Evolutionary conservation across 2,113 vertebrate genomes (phyloP), one percentile per base, ranked within the genome.

Genomic region (Coryphaenoides rupestris): DNA sequence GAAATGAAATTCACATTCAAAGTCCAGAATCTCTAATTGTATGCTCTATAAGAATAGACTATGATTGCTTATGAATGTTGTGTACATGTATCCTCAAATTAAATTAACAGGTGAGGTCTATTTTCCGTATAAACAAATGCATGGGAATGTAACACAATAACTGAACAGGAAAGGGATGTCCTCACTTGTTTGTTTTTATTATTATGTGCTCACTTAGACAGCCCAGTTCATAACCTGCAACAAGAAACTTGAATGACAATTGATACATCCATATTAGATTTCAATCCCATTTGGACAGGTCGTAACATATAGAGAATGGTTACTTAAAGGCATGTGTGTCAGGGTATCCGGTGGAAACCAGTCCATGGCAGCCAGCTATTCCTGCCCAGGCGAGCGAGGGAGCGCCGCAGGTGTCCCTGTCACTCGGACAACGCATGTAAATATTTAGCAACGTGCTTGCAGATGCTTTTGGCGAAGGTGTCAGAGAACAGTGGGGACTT

Each of bases 401-500:
- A 84, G 60, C 65, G 62, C 19, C 75, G 82, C 90, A 82, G 87
- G 77, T 79, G 87, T 77, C 60, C 57, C 74, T 64, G 82, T 87
- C 89, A 87, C 73, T 89, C 87, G 84, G 54, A 67, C 50, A 23
- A 63, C 58, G 70, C 60, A 61, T 70, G 69, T 73, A 72, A 79
- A 83, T 75, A 80, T 81, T 79, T 60, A 70, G 55, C 66, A 84
- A 85, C 83, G 78, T 88, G 82, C 79, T n/a, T 86, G 82, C 76
- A 85, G 80, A 86, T 79, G 72, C 68, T 70, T 76, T 70, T 71
- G 60, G 63, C 62, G 64, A 52, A 53, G 63, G 28, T 50, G 72
- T 65, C 58, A 65, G 49, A 58, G 59, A 67, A 67, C 14, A 54
- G 53, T 40, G 28, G 59, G 45, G 21, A 46, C 2, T 19, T 69